Evolutionary conservation across 2,797 vertebrate genomes (phyloP).

Genomic region (Yasuhikotakia modesta): DNA sequence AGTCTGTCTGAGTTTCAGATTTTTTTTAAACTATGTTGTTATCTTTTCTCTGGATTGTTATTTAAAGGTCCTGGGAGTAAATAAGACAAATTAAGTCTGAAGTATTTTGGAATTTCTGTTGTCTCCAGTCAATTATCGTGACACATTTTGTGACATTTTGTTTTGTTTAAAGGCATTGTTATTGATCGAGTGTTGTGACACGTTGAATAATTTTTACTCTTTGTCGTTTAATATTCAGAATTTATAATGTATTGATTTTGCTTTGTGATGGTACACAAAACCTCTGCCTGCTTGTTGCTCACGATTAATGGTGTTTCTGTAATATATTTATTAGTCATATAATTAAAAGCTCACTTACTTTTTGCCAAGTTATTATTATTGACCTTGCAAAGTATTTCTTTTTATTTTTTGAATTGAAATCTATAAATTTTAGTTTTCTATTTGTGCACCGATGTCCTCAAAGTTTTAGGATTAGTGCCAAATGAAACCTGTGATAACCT

Average conservation of each 20-base stretch:
- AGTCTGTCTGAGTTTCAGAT: slow-evolving; percentile 16
- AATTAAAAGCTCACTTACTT: slow-evolving; percentile 62
- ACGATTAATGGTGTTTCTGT: slow-evolving; percentile 57
- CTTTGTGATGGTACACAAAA: slow-evolving; percentile 63
- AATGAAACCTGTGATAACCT: no score
- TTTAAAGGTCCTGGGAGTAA: slow-evolving; percentile 57
- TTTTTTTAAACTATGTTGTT: slow-evolving; percentile 39
- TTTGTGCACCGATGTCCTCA: no score
- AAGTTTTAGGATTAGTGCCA: no score
- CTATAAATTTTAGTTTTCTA: no score
- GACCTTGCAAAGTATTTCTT: no score
- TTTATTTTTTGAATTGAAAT: no score
- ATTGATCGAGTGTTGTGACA: slow-evolving; percentile 74
- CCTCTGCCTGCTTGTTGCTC: slow-evolving; percentile 59
- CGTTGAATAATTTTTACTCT: slow-evolving; percentile 73
- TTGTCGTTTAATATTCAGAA: slow-evolving; percentile 69
- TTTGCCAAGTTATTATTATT: no score
- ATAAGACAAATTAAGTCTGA: slow-evolving; percentile 65
- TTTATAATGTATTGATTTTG: slow-evolving; percentile 77
- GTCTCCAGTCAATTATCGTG: slow-evolving; percentile 73
- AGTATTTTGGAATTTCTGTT: slow-evolving; percentile 68
- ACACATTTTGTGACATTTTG: slow-evolving; percentile 70
- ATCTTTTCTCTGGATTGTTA: slow-evolving; percentile 54
- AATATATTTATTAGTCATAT: slow-evolving; percentile 68
- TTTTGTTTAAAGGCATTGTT: slow-evolving; percentile 71